phyloP scores from a whole-genome alignment of 2,888 invertebrate genomes.

The Sturmia bella region DNA sequence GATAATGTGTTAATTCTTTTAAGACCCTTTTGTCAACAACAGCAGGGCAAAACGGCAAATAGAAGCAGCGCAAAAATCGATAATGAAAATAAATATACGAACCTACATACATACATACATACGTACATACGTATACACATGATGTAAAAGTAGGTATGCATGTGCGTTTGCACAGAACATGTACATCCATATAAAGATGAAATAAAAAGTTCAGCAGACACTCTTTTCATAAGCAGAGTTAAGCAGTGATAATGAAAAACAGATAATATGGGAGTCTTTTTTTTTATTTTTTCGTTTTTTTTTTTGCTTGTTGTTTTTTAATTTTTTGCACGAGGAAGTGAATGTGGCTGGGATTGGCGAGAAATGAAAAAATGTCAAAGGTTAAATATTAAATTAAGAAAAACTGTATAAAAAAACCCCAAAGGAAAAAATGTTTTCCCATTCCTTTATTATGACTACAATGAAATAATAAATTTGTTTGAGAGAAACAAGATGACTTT shows the following conservation, averaged over 20 bases:
- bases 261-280: conserved; percentile 49
- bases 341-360: conserved; percentile 8
- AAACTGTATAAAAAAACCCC: background rate
- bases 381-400: conserved; percentile 54
- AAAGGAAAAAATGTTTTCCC: background rate
- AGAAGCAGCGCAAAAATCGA: conserved; percentile 46
- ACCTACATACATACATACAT: background rate
- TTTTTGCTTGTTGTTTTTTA: conserved; percentile 19
- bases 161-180: background rate
- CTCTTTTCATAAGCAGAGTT: conserved; percentile 58
- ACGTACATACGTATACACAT: background rate
- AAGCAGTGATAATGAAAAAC: conserved; percentile 66
- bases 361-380: conserved; percentile 52
- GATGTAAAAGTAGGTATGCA: background rate
- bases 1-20: conserved; percentile 20
- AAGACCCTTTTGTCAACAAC: background rate
- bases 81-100: conserved; percentile 23
- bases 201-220: conserved; percentile 64
- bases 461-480: background rate
- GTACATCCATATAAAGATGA: conserved; percentile 41
- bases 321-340: conserved; percentile 33
- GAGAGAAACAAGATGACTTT: background rate
- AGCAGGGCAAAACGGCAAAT: conserved; percentile 37
- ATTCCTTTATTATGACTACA: background rate
- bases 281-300: background rate